These are phyloP conservation scores for Blastobasis adustella DNA, from an alignment of 2,888 invertebrate species.

Conservation along the genomic window DNA sequence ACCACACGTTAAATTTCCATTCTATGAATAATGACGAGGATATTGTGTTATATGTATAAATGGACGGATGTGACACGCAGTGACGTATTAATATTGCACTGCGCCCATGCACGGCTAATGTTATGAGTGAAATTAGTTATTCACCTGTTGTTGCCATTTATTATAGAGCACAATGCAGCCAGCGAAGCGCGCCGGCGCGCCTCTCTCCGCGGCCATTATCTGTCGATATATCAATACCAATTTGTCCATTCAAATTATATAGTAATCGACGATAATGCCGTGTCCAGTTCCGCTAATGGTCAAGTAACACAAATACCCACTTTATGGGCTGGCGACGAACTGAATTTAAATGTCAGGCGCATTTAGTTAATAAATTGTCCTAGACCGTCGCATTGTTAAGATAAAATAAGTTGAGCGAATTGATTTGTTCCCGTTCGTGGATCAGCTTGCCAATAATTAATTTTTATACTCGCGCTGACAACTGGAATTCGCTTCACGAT, in stretches of 20 bases:
- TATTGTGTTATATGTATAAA: conserved; percentile 35
- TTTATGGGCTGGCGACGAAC: no score
- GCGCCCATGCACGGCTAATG: conserved; percentile 69
- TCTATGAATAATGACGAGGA: conserved; percentile 8
- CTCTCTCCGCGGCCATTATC: conserved; percentile 57
- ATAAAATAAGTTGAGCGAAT: no score
- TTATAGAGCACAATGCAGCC: conserved; percentile 60
- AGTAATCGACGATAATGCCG: neutral
- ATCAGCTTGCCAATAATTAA: no score
- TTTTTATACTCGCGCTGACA: no score
- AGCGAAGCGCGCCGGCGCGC: conserved; percentile 50
- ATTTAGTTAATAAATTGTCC: no score
- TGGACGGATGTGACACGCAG: conserved; percentile 48
- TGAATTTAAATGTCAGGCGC: no score
- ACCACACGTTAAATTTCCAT: no score
- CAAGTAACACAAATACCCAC: neutral
- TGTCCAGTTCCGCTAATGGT: conserved; percentile 1
- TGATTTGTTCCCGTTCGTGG: no score
- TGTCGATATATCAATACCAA: conserved; percentile 50
- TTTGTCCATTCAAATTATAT: conserved; percentile 19
- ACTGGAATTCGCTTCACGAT: conserved; percentile 28
- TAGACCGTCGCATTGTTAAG: no score
- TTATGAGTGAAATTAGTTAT: conserved; percentile 73
- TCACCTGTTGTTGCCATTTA: conserved; percentile 74
- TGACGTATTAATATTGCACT: conserved; percentile 66